Conservation (phyloP, 2,113 vertebrate genomes). For the Tragelaphus buxtoni region DNA sequence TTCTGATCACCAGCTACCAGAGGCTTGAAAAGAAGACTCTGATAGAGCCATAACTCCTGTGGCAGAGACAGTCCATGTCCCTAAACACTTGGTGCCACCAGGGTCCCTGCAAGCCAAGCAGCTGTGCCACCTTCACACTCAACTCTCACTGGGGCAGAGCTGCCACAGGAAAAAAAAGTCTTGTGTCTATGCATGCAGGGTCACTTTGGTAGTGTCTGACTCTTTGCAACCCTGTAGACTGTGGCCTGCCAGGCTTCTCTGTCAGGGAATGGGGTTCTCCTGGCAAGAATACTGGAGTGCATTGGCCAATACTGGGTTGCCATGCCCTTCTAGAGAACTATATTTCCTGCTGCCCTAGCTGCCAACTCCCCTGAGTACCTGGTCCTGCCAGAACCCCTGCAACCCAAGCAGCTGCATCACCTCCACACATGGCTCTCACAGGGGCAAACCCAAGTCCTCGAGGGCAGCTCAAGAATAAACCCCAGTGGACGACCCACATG, state of each 20-base stretch:
- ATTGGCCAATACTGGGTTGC: neutral
- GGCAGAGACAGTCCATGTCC: neutral
- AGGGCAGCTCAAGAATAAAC: rapidly evolving
- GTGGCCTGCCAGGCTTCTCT: neutral
- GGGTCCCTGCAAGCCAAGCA: neutral
- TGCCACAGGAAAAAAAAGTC: neutral
- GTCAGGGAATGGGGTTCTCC: neutral
- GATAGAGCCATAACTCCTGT: neutral
- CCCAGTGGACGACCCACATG: neutral
- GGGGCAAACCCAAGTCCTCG: neutral
- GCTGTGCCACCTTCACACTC: neutral
- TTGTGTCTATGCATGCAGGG: rapidly evolving
- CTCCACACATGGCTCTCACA: neutral
- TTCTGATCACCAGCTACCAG: neutral
- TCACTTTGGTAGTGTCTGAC: neutral
- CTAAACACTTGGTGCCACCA: neutral
- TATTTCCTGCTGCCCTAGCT: neutral
- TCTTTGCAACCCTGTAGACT: neutral
- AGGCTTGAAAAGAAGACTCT: neutral
- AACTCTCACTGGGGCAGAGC: neutral
- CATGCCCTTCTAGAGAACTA: neutral
- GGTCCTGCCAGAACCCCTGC: neutral
- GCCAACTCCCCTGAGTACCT: neutral
- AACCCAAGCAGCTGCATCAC: neutral
- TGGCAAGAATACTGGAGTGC: neutral